Percentiles rank a stretch among this genome's conserved stretches.
These are phyloP conservation scores for Nautilus pompilius DNA, from an alignment of 1,140 invertebrate genomes.

Conservation along the genomic window DNA sequence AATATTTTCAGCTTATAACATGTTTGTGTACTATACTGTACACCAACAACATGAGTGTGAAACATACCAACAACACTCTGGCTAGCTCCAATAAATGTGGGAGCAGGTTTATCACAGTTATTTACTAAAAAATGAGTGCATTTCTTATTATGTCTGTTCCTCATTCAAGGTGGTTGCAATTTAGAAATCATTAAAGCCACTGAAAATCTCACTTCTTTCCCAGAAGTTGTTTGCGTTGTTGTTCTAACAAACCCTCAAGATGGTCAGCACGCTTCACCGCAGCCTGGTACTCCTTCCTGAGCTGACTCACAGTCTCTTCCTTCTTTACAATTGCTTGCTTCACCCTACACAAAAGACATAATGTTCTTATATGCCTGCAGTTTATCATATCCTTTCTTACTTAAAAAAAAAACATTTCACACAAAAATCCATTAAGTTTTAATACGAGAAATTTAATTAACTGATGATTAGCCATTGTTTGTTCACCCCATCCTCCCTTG, in stretches of 20 bases:
- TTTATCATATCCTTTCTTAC: too few relatives aligned
- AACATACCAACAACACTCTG: neutral
- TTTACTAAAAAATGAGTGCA: neutral
- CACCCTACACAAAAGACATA: conserved; percentile 36
- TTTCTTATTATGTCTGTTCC: neutral
- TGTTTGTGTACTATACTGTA: conserved; percentile 10
- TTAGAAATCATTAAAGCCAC: neutral
- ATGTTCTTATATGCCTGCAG: neutral
- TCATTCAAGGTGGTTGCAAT: conserved; percentile 1
- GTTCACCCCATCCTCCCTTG: too few relatives aligned
- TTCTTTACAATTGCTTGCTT: conserved; percentile 56
- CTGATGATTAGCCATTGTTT: too few relatives aligned
- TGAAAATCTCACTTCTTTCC: conserved; percentile 14
- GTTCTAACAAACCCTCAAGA: conserved; percentile 52
- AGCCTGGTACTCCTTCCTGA: conserved; percentile 52
- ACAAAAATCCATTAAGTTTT: too few relatives aligned
- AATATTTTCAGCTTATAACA: too few relatives aligned
- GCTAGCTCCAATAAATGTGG: neutral
- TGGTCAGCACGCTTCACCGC: conserved; percentile 55
- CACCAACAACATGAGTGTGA: neutral
- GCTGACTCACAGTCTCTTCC: conserved; percentile 51
- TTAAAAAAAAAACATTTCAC: too few relatives aligned
- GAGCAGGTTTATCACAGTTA: neutral
- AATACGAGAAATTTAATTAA: too few relatives aligned
- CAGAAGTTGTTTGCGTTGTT: conserved; percentile 52